These are phyloP conservation scores for Idaea aversata DNA, from an alignment of 2,888 invertebrate genomes.

Conservation along the genomic window DNA sequence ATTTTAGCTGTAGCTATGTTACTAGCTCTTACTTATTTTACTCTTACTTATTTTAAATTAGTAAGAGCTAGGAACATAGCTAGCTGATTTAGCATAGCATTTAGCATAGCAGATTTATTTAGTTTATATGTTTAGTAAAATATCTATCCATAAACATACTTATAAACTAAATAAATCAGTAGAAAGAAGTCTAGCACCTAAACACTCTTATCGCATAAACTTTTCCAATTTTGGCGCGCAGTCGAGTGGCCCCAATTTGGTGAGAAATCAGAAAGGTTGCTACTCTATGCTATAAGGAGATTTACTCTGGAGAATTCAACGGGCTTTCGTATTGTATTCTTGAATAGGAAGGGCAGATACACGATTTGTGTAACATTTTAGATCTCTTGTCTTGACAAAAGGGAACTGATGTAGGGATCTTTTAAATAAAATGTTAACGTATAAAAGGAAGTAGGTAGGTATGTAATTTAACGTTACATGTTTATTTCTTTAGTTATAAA, in stretches of 20 bases:
- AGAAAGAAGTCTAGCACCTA: background rate
- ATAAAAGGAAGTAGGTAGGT: background rate
- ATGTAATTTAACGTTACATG: background rate
- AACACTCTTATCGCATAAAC: slow-evolving; percentile 29
- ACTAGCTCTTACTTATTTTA: too few relatives aligned
- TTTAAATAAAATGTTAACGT: background rate
- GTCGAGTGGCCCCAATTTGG: slow-evolving; percentile 32
- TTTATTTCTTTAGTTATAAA: background rate
- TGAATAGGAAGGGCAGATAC: background rate
- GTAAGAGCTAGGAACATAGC: too few relatives aligned
- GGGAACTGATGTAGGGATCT: background rate
- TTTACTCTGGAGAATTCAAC: slow-evolving; percentile 2
- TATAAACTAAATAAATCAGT: background rate
- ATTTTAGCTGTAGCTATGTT: too few relatives aligned
- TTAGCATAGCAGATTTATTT: too few relatives aligned
- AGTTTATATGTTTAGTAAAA: too few relatives aligned
- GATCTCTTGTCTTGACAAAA: background rate
- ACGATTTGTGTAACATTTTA: background rate
- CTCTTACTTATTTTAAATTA: too few relatives aligned
- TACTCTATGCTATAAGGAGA: background rate
- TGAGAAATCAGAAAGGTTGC: slow-evolving; percentile 2
- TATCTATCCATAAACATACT: too few relatives aligned
- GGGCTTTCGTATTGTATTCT: slow-evolving; percentile 6
- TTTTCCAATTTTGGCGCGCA: slow-evolving; percentile 50
- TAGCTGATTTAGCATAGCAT: too few relatives aligned